phyloP scores from a whole-genome alignment of 2,113 vertebrate genomes.

The Rana temporaria region DNA sequence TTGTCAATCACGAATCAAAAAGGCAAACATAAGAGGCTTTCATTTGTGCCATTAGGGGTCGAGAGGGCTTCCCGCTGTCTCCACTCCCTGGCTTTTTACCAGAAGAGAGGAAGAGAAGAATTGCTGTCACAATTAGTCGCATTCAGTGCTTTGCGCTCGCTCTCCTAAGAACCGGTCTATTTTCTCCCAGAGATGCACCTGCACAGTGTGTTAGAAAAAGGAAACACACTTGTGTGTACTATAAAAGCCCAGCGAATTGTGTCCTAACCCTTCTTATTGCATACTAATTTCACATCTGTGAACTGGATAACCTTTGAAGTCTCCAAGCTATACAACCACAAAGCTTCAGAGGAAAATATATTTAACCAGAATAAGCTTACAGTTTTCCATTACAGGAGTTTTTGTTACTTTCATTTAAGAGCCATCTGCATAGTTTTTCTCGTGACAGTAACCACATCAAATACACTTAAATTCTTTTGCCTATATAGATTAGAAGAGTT shows the following conservation, averaged over 20 bases:
- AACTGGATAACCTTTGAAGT: slow-evolving; percentile 13
- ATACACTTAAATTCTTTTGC: neutral
- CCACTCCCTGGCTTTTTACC: slow-evolving; percentile 73
- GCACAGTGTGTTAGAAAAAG: slow-evolving; percentile 61
- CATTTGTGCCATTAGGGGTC: slow-evolving; percentile 77
- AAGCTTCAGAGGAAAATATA: neutral
- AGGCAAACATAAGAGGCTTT: slow-evolving; percentile 82
- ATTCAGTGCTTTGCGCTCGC: slow-evolving; percentile 62
- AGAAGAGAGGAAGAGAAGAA: slow-evolving; percentile 60
- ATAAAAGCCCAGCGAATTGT: slow-evolving; percentile 57
- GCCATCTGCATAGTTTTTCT: neutral
- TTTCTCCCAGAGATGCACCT: slow-evolving; percentile 73
- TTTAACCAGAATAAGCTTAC: neutral
- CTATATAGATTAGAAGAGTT: too few relatives aligned
- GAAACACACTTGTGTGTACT: slow-evolving; percentile 63
- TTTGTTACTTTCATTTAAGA: neutral
- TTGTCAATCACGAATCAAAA: slow-evolving; percentile 87
- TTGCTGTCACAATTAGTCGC: slow-evolving; percentile 72
- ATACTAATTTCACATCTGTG: slow-evolving; percentile 45
- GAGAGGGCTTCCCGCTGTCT: slow-evolving; percentile 79
- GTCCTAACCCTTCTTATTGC: slow-evolving; percentile 10
- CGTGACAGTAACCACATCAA: neutral
- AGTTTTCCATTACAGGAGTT: neutral
- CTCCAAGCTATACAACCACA: neutral
- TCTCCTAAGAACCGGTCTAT: slow-evolving; percentile 60